Base-by-base conservation (phyloP, 1,140 invertebrate species). In the Glossosoma conforme region DNA sequence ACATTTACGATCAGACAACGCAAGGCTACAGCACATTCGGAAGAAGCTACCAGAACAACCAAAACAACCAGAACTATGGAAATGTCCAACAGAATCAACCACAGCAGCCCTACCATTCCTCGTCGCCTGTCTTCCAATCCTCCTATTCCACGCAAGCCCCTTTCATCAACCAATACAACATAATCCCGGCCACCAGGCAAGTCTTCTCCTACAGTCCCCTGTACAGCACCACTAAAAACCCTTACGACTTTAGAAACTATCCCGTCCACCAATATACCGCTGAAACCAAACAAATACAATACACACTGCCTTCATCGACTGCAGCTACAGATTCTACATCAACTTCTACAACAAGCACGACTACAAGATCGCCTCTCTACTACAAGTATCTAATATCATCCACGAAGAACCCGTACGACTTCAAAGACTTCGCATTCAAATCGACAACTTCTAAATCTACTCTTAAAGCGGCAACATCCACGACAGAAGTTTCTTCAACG, bases 321-420 rank as follows among this genome's bases (percentile, higher is more conserved):
- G n/a, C n/a, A 21, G 44, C 56, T n/a, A 35, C 47, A 10, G 15
- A 11, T 14, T 13, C 33, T 3, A 46, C 52, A 4, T 44, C 45
- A 10, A 18, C 43, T 24, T 30, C 54, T 8, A 44, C 54, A 13
- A 45, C 52, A 13, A 37, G 38, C 10, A 52, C 44, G 0, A 37
- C 41, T 15, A 47, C 52, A 18, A 22, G 33, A 21, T 36, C 43
- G 0, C 67, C 58, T 59, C 65, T 24, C 53, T 70, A 45, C 43
- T 66, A 68, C 54, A 66, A 66, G 59, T 74, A 69, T 54, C 73
- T 69, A 6, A 63, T 72, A 40, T 66, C 68, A 3, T 68, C 73
- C 18, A 76, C 73, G 10, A 72, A 64, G 60, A 77, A 68, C 44
- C 75, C 76, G 8, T 78, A 78, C 60, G 70, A 76, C 56, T 77